Evolutionary conservation across 2,113 vertebrate species (phyloP).

Genomic region (Terrapene triunguis): DNA sequence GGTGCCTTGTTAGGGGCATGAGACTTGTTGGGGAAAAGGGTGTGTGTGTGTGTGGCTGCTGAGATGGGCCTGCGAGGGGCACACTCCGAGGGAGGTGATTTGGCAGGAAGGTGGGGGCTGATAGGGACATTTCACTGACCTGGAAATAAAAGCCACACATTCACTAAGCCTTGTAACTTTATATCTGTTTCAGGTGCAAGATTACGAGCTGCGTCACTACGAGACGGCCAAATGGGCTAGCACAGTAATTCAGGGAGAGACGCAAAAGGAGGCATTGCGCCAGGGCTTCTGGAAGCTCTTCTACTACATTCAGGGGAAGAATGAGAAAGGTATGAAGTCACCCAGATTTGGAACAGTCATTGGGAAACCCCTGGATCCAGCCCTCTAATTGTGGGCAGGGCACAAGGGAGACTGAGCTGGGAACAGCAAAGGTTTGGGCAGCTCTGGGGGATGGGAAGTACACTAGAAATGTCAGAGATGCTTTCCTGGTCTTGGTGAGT

Average conservation of each 20-base stretch:
- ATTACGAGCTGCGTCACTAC: slow-evolving; percentile 52
- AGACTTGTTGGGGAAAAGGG: neutral
- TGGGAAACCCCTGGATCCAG: neutral
- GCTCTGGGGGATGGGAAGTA: neutral
- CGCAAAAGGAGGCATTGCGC: slow-evolving; percentile 48
- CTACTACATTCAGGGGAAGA: slow-evolving; percentile 70
- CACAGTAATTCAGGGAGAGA: slow-evolving; percentile 43
- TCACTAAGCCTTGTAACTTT: neutral
- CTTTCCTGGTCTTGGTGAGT: neutral
- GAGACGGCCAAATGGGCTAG: slow-evolving; percentile 56
- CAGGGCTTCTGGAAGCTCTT: slow-evolving; percentile 75
- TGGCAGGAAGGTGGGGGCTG: neutral
- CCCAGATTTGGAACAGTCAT: neutral
- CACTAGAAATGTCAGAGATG: neutral
- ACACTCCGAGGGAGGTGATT: neutral
- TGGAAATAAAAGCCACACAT: neutral
- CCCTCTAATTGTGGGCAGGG: fast-evolving
- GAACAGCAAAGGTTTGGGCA: neutral
- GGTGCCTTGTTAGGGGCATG: neutral
- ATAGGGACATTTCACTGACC: neutral
- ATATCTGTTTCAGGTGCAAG: slow-evolving; percentile 39
- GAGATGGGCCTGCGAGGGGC: neutral
- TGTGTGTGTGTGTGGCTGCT: neutral
- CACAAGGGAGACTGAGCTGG: fast-evolving
- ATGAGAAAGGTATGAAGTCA: slow-evolving; percentile 36